These are phyloP conservation scores for Myanophis thanlyinensis DNA, from an alignment of 2,113 vertebrate species.

Conservation along the genomic window DNA sequence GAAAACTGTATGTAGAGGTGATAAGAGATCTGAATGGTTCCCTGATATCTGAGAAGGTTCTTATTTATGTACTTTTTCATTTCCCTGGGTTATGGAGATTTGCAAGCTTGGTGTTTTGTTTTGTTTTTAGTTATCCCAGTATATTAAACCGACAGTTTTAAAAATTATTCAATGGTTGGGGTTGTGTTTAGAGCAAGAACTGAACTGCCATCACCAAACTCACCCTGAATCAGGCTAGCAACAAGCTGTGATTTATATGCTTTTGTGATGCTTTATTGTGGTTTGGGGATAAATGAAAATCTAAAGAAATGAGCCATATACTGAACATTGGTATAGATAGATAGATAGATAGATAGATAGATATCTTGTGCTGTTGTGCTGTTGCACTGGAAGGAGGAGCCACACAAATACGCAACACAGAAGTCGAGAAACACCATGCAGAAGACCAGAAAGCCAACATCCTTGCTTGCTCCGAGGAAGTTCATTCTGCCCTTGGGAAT, in stretches of 20 bases:
- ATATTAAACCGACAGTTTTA: not conserved
- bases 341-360: too few species aligned
- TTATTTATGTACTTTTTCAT: not conserved
- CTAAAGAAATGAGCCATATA: not conserved
- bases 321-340: not conserved
- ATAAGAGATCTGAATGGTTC: not conserved
- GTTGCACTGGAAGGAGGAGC: not conserved
- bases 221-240: not conserved
- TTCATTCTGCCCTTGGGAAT: not conserved
- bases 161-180: not conserved
- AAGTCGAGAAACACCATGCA: not conserved
- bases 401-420: not conserved
- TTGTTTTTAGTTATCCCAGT: not conserved
- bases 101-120: not conserved
- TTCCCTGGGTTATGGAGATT: not conserved
- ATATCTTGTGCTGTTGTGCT: too few species aligned
- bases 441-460: not conserved
- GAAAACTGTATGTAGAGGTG: not conserved
- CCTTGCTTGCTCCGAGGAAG: not conserved
- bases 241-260: not conserved
- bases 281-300: not conserved
- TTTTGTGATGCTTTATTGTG: not conserved
- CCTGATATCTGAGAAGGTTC: not conserved
- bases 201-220: not conserved
- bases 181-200: too few species aligned